These are phyloP conservation scores for Plutomurus gul DNA, from an alignment of 1,140 invertebrate genomes.

Conservation along the genomic window DNA sequence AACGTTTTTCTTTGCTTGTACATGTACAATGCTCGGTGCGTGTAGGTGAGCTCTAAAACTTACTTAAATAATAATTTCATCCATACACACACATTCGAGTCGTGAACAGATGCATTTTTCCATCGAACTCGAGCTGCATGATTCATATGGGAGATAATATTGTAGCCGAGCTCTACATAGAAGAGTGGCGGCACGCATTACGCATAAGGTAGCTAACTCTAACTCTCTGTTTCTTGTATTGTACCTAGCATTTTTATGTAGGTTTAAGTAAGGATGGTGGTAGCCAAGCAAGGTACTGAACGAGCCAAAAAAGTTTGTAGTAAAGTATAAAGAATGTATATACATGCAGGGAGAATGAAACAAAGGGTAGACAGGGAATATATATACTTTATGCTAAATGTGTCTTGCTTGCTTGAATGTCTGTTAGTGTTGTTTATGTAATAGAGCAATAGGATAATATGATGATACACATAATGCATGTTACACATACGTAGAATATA, in stretches of 20 bases:
- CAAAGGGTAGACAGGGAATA: neutral
- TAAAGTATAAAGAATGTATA: too few species aligned
- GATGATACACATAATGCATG: conserved; percentile 24
- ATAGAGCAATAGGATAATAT: neutral
- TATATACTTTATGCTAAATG: neutral
- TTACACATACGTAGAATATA: neutral
- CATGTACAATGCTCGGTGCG: neutral
- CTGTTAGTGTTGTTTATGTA: conserved; percentile 15
- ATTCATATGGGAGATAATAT: neutral
- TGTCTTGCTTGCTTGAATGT: neutral
- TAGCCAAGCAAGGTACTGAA: too few species aligned
- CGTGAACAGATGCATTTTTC: neutral
- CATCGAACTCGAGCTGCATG: neutral
- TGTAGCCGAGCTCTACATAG: neutral
- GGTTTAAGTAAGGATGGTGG: too few species aligned
- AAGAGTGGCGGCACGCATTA: too few species aligned
- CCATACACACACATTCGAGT: neutral
- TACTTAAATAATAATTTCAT: neutral
- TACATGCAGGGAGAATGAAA: neutral
- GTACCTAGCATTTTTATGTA: too few species aligned
- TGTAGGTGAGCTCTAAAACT: neutral
- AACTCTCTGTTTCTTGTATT: neutral
- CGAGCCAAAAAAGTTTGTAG: too few species aligned
- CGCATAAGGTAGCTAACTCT: neutral
- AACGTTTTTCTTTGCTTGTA: neutral